phyloP scores from a whole-genome alignment of 2,888 invertebrate genomes.

The Gari tellinella region DNA sequence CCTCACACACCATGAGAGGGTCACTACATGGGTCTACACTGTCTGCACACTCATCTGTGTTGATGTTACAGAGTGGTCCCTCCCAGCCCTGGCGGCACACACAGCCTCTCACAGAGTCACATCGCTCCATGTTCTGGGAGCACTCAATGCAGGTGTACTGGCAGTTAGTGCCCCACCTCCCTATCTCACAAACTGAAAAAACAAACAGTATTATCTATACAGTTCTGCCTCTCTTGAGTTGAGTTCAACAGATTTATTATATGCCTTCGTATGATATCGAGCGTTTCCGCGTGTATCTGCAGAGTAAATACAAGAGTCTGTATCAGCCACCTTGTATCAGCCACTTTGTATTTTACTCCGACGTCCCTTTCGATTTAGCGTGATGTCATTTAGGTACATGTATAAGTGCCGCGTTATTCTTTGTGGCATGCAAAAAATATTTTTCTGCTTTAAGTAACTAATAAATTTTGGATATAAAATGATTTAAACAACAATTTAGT shows the following conservation, averaged over 20 bases:
- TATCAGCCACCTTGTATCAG: too few relatives aligned
- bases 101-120: slow-evolving; percentile 34
- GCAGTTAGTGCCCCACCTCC: slow-evolving; percentile 39
- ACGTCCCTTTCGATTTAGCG: too few relatives aligned
- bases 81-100: slow-evolving; percentile 39
- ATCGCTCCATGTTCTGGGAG: slow-evolving; percentile 19
- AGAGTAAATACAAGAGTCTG: too few relatives aligned
- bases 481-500: too few relatives aligned
- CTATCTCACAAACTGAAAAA: slow-evolving; percentile 28
- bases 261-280: too few relatives aligned
- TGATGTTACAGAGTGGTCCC: slow-evolving; percentile 25
- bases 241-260: not conserved
- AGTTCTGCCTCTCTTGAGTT: not conserved
- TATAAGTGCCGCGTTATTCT: too few relatives aligned
- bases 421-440: too few relatives aligned
- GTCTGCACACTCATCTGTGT: slow-evolving; percentile 49
- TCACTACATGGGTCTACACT: slow-evolving; percentile 12
- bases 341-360: too few relatives aligned
- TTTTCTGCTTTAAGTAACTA: too few relatives aligned
- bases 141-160: slow-evolving; percentile 17
- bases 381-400: too few relatives aligned
- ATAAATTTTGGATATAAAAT: too few relatives aligned
- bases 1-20: slow-evolving; percentile 38
- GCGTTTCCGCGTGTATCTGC: too few relatives aligned
- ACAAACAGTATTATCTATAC: not conserved